These are phyloP conservation scores for Caenorhabditis angaria DNA, from an alignment of 2,888 invertebrate genomes.

Conservation along the genomic window DNA sequence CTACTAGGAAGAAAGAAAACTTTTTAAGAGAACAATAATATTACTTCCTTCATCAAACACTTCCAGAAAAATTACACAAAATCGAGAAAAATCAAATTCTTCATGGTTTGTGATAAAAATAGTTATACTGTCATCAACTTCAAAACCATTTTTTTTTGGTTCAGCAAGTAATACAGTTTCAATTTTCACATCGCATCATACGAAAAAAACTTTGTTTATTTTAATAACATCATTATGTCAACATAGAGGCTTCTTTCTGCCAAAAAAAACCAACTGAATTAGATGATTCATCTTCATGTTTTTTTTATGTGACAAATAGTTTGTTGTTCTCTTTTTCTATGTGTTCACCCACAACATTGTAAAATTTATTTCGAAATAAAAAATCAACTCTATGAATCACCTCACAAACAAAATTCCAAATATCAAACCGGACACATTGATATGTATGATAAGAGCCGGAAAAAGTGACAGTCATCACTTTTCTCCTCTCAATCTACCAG, in stretches of 20 bases:
- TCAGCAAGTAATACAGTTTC: neutral
- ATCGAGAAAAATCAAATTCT: no score
- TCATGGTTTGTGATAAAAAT: no score
- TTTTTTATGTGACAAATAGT: no score
- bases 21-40: no score
- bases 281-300: no score
- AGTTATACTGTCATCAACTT: no score
- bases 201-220: neutral
- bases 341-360: neutral
- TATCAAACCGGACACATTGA: neutral
- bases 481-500: neutral
- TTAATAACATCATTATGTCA: slow-evolving; percentile 2
- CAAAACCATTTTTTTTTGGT: no score
- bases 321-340: no score
- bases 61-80: no score
- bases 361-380: neutral
- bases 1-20: no score
- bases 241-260: neutral
- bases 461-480: neutral
- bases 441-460: neutral
- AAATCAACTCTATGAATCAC: neutral
- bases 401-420: neutral
- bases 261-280: neutral
- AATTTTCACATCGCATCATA: no score
- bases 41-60: no score